Evolutionary conservation across 23 tunicate species (phyloP).

Genomic region (Clavelina lepadiformis): DNA sequence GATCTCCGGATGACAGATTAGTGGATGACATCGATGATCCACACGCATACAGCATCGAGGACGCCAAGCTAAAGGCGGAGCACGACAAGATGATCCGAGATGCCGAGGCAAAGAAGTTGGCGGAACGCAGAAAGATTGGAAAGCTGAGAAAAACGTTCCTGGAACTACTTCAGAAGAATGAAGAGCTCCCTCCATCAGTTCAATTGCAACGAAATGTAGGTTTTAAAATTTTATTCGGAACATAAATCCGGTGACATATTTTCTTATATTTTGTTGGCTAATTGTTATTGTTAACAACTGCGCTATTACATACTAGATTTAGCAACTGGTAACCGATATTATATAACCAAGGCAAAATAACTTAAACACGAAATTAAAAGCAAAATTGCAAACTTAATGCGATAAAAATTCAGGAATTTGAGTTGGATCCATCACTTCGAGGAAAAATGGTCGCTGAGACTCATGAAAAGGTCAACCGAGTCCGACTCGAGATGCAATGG

Average conservation of each 20-base stretch:
- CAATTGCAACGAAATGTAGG: conserved; percentile 43
- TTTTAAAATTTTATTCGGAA: background rate
- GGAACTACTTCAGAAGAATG: conserved; percentile 53
- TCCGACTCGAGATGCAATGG: conserved; percentile 89
- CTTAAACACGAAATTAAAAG: too few species aligned
- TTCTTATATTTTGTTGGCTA: background rate
- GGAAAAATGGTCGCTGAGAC: conserved; percentile 56
- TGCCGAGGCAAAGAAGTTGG: conserved; percentile 81
- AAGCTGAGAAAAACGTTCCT: conserved; percentile 55
- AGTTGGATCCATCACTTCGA: conserved; percentile 71
- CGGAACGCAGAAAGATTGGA: conserved; percentile 54
- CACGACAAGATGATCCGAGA: conserved; percentile 86
- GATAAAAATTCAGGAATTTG: conserved; percentile 85
- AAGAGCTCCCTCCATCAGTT: conserved; percentile 57
- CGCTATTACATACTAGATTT: too few species aligned
- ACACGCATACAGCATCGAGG: conserved; percentile 88
- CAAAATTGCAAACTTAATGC: background rate
- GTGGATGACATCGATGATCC: conserved; percentile 87
- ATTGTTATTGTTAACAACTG: too few species aligned
- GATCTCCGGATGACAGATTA: conserved; percentile 9
- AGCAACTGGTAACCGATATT: too few species aligned
- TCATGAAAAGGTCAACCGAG: conserved; percentile 34
- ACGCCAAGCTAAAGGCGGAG: conserved; percentile 93
- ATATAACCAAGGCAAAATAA: too few species aligned
- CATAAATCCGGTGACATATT: background rate